A percentile compares a stretch with the other conserved stretches of the same genome.
Conservation (phyloP, 2,113 vertebrate genomes). For the Petroica traversi region DNA sequence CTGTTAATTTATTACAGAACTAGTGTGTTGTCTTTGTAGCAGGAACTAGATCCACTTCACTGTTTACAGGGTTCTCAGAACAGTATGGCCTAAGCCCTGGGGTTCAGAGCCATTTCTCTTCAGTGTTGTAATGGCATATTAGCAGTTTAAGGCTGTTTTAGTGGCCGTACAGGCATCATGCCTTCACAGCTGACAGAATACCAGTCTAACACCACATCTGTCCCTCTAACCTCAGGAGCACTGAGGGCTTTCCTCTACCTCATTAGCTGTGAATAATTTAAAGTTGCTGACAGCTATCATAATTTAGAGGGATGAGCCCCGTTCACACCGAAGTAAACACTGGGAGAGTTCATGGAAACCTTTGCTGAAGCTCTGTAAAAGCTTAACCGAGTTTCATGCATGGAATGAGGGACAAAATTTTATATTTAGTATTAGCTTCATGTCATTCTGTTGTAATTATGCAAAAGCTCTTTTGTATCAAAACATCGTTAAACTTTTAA, state of each 20-base stretch:
- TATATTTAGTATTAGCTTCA: background rate
- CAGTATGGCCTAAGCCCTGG: background rate
- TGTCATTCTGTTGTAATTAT: background rate
- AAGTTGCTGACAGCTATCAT: background rate
- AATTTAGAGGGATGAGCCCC: background rate
- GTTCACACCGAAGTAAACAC: background rate
- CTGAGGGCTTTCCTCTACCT: background rate
- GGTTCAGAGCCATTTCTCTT: background rate
- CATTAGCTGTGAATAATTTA: background rate
- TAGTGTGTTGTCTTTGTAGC: background rate
- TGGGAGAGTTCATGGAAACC: background rate
- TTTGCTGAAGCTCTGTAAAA: background rate
- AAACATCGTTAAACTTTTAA: background rate
- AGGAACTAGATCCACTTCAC: background rate
- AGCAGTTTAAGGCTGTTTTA: background rate
- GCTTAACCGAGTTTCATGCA: background rate
- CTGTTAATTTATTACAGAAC: background rate
- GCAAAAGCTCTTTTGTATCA: constrained; percentile 1
- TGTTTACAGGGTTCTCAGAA: background rate
- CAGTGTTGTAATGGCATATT: background rate
- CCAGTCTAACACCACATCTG: background rate
- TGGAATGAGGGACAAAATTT: background rate
- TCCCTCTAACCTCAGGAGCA: background rate
- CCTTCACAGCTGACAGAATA: background rate
- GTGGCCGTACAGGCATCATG: background rate